Evolutionary conservation across 2,113 vertebrate species (phyloP).

Genomic region (Formicarius rufipectus): DNA sequence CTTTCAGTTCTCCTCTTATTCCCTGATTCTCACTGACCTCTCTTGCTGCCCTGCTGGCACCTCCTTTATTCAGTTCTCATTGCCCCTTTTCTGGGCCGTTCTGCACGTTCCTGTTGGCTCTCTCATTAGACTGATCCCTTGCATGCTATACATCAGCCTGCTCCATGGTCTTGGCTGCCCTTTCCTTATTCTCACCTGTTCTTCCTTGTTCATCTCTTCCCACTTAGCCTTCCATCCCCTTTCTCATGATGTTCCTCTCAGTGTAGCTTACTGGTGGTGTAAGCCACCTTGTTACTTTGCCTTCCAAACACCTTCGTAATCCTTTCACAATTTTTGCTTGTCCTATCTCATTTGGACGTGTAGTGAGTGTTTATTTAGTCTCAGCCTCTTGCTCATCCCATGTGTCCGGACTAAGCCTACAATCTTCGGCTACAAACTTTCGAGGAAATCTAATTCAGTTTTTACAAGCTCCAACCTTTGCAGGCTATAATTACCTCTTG

Average conservation of each 20-base stretch:
- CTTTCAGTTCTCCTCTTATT: not conserved
- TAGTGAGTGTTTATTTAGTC: not conserved
- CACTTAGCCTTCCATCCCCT: not conserved
- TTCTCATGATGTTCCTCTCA: fast-evolving
- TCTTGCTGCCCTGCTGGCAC: not conserved
- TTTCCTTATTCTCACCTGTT: not conserved
- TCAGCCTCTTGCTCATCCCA: not conserved
- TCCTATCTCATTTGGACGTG: not conserved
- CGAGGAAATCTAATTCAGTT: not conserved
- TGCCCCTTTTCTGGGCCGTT: not conserved
- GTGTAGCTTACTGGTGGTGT: not conserved
- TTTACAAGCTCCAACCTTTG: constrained; percentile 28
- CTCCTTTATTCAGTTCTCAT: not conserved
- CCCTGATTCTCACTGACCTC: not conserved
- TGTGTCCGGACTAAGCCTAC: not conserved
- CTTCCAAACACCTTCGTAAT: not conserved
- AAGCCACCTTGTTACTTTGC: not conserved
- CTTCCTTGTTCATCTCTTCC: not conserved
- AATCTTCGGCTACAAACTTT: not conserved
- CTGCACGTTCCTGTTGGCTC: not conserved
- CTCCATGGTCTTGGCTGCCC: not conserved
- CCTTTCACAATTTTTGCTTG: not conserved
- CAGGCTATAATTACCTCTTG: constrained; percentile 45
- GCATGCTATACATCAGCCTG: not conserved
- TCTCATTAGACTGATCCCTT: not conserved